Conservation (phyloP, 2,888 invertebrate genomes). For the Chrysolina haemoptera region DNA sequence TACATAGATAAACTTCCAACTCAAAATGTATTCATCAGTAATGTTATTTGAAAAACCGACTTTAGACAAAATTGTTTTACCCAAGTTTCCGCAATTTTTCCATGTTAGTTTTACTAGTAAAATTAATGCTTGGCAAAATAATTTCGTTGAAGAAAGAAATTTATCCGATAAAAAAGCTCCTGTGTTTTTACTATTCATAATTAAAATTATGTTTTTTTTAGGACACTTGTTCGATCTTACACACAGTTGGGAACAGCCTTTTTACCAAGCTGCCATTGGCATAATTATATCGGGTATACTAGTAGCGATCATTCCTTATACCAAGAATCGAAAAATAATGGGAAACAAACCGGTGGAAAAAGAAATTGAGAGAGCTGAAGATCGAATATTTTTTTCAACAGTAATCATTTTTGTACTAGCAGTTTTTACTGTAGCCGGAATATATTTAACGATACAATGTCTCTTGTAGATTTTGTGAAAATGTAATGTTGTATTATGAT, state of each 20-base stretch:
- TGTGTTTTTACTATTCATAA: no score
- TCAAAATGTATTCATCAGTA: no score
- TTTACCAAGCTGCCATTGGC: conserved; percentile 86
- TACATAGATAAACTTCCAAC: no score
- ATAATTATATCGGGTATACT: conserved; percentile 84
- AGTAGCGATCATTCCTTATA: conserved; percentile 78
- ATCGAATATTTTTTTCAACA: conserved; percentile 44
- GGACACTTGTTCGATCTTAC: conserved; percentile 78
- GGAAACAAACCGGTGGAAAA: conserved; percentile 72
- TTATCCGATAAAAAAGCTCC: no score
- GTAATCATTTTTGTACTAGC: conserved; percentile 40
- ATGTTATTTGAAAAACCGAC: no score
- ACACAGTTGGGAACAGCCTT: conserved; percentile 82
- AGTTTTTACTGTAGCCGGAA: conserved; percentile 40
- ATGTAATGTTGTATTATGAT: no score
- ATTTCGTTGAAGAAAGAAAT: no score
- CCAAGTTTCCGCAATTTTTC: no score
- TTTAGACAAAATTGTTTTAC: no score
- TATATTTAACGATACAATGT: conserved; percentile 51
- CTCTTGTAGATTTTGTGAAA: conserved; percentile 25
- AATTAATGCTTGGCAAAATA: no score
- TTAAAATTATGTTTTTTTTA: conserved; percentile 56
- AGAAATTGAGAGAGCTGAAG: conserved; percentile 64
- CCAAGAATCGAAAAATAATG: conserved; percentile 78
- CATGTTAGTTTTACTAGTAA: no score